Evolutionary conservation across 2,797 vertebrate species (phyloP).

Genomic region (Ctenosaura bakeri): DNA sequence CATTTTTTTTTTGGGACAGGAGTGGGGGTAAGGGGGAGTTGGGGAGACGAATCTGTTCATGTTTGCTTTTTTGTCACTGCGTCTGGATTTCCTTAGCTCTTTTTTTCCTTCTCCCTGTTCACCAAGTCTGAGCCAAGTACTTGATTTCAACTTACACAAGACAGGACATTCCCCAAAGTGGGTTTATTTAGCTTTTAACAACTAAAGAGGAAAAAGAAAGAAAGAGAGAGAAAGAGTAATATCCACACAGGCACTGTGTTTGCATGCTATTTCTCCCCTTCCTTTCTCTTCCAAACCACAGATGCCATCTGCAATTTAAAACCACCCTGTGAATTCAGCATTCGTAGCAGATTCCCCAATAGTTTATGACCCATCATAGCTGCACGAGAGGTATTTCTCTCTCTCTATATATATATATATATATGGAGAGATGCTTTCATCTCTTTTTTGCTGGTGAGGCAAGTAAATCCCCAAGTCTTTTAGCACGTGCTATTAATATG

Average conservation of each 20-base stretch:
- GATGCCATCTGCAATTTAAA: conserved; percentile 56
- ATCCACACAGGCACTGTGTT: conserved; percentile 39
- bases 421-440: conserved; percentile 41
- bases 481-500: conserved; percentile 86
- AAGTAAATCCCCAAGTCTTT: conserved; percentile 84
- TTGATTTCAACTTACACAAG: conserved; percentile 59
- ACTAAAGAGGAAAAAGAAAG: background rate
- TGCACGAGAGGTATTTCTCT: conserved; percentile 72
- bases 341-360: conserved; percentile 60
- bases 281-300: conserved; percentile 53
- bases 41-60: conserved; percentile 54
- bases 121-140: conserved; percentile 61
- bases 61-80: conserved; percentile 31
- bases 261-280: conserved; percentile 47
- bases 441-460: conserved; percentile 81
- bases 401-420: background rate
- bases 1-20: conserved; percentile 52
- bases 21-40: background rate
- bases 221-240: background rate
- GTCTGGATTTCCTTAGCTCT: conserved; percentile 75
- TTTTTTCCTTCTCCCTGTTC: conserved; percentile 60
- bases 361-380: conserved; percentile 72
- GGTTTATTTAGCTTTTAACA: conserved; percentile 56
- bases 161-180: conserved; percentile 57
- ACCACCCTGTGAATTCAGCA: conserved; percentile 62